phyloP scores from a whole-genome alignment of 2,113 vertebrate species.

The Microtus montanus region DNA sequence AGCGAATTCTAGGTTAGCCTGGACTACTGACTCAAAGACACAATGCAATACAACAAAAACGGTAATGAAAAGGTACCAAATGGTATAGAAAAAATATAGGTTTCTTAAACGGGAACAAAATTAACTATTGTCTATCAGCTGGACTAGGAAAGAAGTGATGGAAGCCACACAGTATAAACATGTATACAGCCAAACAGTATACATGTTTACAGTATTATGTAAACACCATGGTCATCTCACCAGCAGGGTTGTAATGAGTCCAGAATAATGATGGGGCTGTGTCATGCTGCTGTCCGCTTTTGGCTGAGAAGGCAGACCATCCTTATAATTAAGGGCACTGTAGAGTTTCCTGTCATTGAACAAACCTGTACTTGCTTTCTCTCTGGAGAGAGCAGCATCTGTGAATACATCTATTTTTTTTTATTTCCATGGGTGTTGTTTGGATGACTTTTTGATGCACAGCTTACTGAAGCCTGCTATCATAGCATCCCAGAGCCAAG shows the following conservation, averaged over 20 bases:
- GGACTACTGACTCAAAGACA: background rate
- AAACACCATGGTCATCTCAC: background rate
- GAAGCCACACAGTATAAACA: background rate
- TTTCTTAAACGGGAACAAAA: conserved; percentile 48
- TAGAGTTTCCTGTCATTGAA: conserved; percentile 38
- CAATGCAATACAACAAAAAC: background rate
- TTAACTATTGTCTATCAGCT: conserved; percentile 24
- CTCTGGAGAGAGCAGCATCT: conserved; percentile 21
- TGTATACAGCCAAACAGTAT: too few relatives aligned
- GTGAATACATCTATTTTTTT: conserved; percentile 31
- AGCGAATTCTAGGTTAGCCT: background rate
- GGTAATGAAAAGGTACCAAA: background rate
- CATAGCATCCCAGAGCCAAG: conserved; percentile 51
- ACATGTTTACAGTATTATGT: too few relatives aligned
- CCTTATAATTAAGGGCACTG: background rate
- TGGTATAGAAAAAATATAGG: background rate
- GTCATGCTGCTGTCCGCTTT: background rate
- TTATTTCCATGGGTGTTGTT: conserved; percentile 41
- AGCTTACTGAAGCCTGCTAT: conserved; percentile 57
- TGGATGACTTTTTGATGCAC: conserved; percentile 49
- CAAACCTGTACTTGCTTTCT: conserved; percentile 45
- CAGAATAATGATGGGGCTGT: conserved; percentile 4
- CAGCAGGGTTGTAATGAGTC: background rate
- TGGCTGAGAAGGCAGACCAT: background rate
- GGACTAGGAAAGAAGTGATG: background rate